Percentiles rank a stretch among this genome's conserved stretches.
phyloP scores from a whole-genome alignment of 2,888 invertebrate species.

The Chaetoderma sp. region DNA sequence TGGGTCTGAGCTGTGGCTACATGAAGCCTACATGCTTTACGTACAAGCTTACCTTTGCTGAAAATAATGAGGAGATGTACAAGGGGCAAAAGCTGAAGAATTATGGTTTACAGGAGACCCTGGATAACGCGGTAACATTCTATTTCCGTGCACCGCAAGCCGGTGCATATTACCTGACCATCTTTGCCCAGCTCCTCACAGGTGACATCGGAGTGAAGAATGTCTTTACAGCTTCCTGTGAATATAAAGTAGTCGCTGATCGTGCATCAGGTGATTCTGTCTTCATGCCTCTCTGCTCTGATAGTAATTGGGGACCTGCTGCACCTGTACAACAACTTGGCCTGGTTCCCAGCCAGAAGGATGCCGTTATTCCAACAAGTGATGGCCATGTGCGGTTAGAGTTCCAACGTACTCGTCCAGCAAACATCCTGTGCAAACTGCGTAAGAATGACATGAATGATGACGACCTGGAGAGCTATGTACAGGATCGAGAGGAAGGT shows the following conservation, averaged over 20 bases:
- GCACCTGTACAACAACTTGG: constrained; percentile 67
- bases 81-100: constrained; percentile 65
- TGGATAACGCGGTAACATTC: constrained; percentile 61
- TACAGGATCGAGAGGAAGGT: constrained; percentile 58
- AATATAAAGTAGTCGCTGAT: constrained; percentile 68
- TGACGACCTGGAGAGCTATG: constrained; percentile 61
- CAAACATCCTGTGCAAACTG: constrained; percentile 71
- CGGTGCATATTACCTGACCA: constrained; percentile 67
- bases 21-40: constrained; percentile 68
- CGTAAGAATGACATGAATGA: constrained; percentile 64
- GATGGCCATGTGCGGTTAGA: constrained; percentile 70
- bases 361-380: constrained; percentile 49
- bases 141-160: constrained; percentile 61
- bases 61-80: constrained; percentile 60
- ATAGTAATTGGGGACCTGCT: constrained; percentile 69
- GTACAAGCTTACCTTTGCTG: constrained; percentile 65
- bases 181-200: constrained; percentile 66
- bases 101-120: constrained; percentile 66
- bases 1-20: constrained; percentile 66
- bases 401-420: constrained; percentile 83
- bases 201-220: constrained; percentile 66
- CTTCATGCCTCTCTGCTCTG: constrained; percentile 66
- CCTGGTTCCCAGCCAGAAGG: constrained; percentile 59
- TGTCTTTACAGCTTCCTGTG: constrained; percentile 68
- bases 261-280: constrained; percentile 57